Evolutionary conservation across 2,113 vertebrate genomes (phyloP), one percentile per base, ranked within the genome.

Genomic region (Campylomormyrus numenius): DNA sequence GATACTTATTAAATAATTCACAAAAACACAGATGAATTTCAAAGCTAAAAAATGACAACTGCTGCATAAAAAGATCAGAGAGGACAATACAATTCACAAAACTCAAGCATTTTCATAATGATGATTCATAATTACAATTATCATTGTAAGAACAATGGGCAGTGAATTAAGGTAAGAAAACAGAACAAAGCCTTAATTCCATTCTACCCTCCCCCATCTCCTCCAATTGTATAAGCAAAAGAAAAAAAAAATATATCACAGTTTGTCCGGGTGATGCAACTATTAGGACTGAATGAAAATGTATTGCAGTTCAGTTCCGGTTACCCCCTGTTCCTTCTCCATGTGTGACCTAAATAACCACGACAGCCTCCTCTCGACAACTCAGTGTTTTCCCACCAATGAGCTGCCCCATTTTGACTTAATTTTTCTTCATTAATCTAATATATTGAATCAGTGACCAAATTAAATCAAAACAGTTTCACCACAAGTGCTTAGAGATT

Each of bases 251-350:
- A 88, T 62, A 91, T 90, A 91, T 92, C 91, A 92, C 91, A 92
- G 90, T 91, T 91, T 91, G 89, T 92, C 91, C 91, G 92, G 91
- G 94, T 94, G 89, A 96, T 93, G 95, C 92, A 94, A 91, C 83
- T 88, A 91, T 91, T 91, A 74, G 31, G 85, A 88, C 21, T 87
- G 48, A 90, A 87, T 49, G 19, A 77, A 66, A 87, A 77, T 77
- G 49, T 77, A 87, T 80, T 87, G 62, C 48, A 90, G 86, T 87
- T 90, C 35, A 80, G 74, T 80, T 49, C 80, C 27, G 53, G 10
- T 19, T 62, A 85, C 27, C 62, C 48, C 46, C 50, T 56, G 45
- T 27, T 49, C 49, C 50, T n/a, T 50, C 39, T 19, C 27, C 49
- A 87, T 5, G 3, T 88, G 17, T 88, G 62, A 66, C 19, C 35